Evolutionary conservation across 2,888 invertebrate genomes (phyloP), one percentile per base, ranked within the genome.

Genomic region (Chaetogeoica ovagalla): DNA sequence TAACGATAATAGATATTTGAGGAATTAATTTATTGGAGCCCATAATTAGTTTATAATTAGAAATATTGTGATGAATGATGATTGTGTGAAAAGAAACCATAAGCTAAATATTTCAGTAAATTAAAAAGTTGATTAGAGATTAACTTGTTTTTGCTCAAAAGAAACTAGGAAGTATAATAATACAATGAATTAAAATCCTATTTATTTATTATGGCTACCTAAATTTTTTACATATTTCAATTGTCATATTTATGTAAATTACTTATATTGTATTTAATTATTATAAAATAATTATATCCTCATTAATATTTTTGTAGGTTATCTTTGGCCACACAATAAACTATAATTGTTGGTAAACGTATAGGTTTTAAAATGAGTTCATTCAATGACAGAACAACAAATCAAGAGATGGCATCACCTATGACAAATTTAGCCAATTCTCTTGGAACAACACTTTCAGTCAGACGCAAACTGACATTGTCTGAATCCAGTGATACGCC

Each of bases 401-500:
- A n/a, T 5, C 77, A 79, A 71, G 70, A 79, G 1, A 52, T 70
- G 1, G 39, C 79, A 57, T 79, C 79, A 62, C 79, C 79, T n/a
- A 79, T 79, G 65, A 71, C 71, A 70, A 71, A 79, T 63, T 79
- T 79, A 57, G 79, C 79, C 15, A 79, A 79, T 57, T 55, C 60
- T 79, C 70, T 79, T 43, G 79, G 79, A 57, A 63, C 70, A 39
- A 39, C 70, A 57, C 19, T 79, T 13, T 43, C 79, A 63, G 79
- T 79, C 15, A 79, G 79, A 79, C 79, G 79, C 5, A 79, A 6
- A 43, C 57, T 79, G 13, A 79, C 79, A 43, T 30, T 79, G 23
- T 79, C 79, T 43, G 79, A 79, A 63, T 57, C 79, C 17, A 71
- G 70, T 65, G 79, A 79, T 37, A 79, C 79, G n/a, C 79, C 71